Percentiles rank a stretch among this genome's conserved stretches.
Conservation (phyloP, 2,113 vertebrate species). For the Hyperoodon ampullatus region DNA sequence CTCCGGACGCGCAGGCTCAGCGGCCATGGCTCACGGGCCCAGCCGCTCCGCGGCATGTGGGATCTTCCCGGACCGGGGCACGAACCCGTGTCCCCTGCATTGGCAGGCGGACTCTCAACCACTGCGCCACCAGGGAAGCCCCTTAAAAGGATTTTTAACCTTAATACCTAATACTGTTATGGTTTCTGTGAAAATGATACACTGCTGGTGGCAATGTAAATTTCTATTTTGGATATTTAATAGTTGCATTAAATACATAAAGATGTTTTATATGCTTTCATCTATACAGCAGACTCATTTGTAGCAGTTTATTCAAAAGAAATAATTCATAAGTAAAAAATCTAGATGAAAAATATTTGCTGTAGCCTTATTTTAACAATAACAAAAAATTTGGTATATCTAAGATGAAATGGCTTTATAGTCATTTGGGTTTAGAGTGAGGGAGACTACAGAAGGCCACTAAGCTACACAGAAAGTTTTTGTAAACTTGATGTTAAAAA, state of each 20-base stretch:
- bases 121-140: too few species aligned
- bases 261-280: not conserved
- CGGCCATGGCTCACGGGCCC: too few species aligned
- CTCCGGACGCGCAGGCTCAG: too few species aligned
- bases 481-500: not conserved
- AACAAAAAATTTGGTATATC: not conserved
- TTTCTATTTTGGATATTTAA: constrained; percentile 38
- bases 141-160: constrained; percentile 12
- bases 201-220: not conserved
- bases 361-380: constrained; percentile 32
- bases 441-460: not conserved
- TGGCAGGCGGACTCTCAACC: too few species aligned
- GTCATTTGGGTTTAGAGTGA: constrained; percentile 15
- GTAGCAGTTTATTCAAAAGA: constrained; percentile 25
- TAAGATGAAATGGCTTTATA: constrained; percentile 30
- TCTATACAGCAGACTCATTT: not conserved
- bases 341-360: not conserved
- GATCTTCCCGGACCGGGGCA: too few species aligned
- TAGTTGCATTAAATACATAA: constrained; percentile 20
- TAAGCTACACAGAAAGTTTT: not conserved
- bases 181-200: constrained; percentile 35
- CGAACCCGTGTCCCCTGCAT: too few species aligned
- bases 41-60: too few species aligned
- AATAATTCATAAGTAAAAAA: constrained; percentile 29
- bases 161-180: not conserved